Base-by-base conservation (phyloP, 1,140 invertebrate genomes). In the Marisa cornuarietis region DNA sequence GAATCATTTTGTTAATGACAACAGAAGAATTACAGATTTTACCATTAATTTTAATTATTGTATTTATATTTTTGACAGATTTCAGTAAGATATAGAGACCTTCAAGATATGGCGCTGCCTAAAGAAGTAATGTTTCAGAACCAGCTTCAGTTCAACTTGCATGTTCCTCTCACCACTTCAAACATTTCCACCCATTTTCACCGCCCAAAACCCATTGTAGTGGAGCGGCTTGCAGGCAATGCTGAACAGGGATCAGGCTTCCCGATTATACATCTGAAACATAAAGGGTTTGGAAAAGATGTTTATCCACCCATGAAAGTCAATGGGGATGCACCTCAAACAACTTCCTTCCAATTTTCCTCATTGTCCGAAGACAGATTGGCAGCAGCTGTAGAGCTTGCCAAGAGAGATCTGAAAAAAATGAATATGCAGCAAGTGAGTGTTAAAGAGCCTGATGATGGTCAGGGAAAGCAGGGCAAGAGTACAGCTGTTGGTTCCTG, bases 141-240 rank as follows among this genome's bases (percentile, higher is more conserved):
- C 72, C 85, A 87, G 66, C 78, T 87, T 51, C 86, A 86, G 83
- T 87, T 87, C 69, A 87, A 87, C 80, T 52, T 85, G n/a, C 69
- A 77, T 71, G 83, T 83, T 49, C 85, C 86, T 24, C 76, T 82
- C 63, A 82, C 79, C n/a, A 62, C 81, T 31, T 52, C 71, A 49
- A 83, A 84, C 54, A 58, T 87, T 49, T 75, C 82, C 0, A 77
- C 79, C 54, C 81, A 81, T 51, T 82, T 81, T 71, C 79, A 79
- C 66, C 71, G 71, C 8, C 85, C 83, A 22, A 58, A 76, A 22
- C 83, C 86, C 18, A 83, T 87, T 42, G 63, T 83, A 51, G 71
- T 87, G 20, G 85, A 87, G 72, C 81, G 80, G 62, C 24, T 82
- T n/a, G 51, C 49, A 66, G 79, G 61, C 58, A 58, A 54, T 18